phyloP scores from a whole-genome alignment of 1,140 invertebrate genomes.

The Lucilia sericata region DNA sequence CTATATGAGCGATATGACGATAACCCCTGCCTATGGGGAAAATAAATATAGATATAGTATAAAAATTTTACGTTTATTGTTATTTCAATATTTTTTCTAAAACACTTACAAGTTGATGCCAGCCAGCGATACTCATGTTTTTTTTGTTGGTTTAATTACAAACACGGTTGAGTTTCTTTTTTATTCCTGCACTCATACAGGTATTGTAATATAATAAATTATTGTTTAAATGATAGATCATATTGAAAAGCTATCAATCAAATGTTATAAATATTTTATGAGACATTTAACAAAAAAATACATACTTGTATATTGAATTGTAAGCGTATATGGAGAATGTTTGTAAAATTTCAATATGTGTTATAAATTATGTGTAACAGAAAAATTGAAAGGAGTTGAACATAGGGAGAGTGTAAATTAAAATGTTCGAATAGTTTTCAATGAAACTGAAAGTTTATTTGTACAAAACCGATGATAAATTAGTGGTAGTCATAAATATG shows the following conservation, averaged over 20 bases:
- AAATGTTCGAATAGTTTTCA: no score
- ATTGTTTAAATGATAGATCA: slow-evolving; percentile 20
- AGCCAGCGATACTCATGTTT: background rate
- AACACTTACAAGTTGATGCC: background rate
- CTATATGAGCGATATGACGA: background rate
- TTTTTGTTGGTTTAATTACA: background rate
- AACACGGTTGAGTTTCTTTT: background rate
- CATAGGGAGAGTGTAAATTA: no score
- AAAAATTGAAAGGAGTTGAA: background rate
- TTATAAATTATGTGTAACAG: background rate
- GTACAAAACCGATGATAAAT: no score
- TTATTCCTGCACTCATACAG: no score
- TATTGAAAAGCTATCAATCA: slow-evolving; percentile 24
- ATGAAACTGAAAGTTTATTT: no score
- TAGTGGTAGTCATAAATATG: no score
- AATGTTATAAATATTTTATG: slow-evolving; percentile 13
- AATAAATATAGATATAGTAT: background rate
- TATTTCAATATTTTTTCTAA: background rate
- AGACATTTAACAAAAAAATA: background rate
- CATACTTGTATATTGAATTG: background rate
- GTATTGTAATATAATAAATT: slow-evolving; percentile 13
- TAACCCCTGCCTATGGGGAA: background rate
- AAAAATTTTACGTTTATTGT: slow-evolving; percentile 5
- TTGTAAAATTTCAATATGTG: background rate
- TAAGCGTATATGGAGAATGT: background rate